Conservation (phyloP, 64 coral and sea anemone genomes). For the Stylophora pistillata region DNA sequence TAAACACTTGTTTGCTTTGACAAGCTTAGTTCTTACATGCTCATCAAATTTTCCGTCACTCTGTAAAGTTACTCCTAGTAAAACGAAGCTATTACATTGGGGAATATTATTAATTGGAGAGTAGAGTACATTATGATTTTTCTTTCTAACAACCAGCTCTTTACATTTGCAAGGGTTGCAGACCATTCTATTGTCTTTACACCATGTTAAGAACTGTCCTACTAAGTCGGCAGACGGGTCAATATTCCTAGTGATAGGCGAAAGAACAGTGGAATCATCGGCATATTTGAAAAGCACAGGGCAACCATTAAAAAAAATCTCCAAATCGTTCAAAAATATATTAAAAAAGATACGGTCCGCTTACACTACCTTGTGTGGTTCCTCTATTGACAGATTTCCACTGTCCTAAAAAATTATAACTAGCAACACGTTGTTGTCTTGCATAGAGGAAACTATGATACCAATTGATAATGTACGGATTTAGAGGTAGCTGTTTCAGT, state of each 20-base stretch:
- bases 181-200: too few relatives aligned
- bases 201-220: conserved; percentile 57
- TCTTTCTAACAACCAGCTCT: too few relatives aligned
- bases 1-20: too few relatives aligned
- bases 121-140: too few relatives aligned
- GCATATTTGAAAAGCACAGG: too few relatives aligned
- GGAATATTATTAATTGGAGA: conserved; percentile 55
- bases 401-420: conserved; percentile 14
- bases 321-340: too few relatives aligned
- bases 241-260: conserved; percentile 53
- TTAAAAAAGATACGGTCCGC: conserved; percentile 74
- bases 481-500: too few relatives aligned
- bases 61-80: conserved; percentile 70
- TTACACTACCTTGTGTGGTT: conserved; percentile 65
- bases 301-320: too few relatives aligned
- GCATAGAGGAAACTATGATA: conserved; percentile 54
- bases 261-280: conserved; percentile 60
- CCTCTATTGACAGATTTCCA: conserved; percentile 61
- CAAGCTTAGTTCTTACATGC: too few relatives aligned
- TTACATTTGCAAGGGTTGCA: too few relatives aligned
- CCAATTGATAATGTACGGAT: conserved; percentile 66
- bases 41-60: too few relatives aligned
- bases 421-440: conserved; percentile 55
- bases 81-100: conserved; percentile 52
- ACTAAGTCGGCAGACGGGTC: conserved; percentile 55